A percentile compares a stretch with the other conserved stretches of the same genome.
These are phyloP conservation scores for Acanthosepion esculentum DNA, from an alignment of 2,888 invertebrate species.

Conservation along the genomic window DNA sequence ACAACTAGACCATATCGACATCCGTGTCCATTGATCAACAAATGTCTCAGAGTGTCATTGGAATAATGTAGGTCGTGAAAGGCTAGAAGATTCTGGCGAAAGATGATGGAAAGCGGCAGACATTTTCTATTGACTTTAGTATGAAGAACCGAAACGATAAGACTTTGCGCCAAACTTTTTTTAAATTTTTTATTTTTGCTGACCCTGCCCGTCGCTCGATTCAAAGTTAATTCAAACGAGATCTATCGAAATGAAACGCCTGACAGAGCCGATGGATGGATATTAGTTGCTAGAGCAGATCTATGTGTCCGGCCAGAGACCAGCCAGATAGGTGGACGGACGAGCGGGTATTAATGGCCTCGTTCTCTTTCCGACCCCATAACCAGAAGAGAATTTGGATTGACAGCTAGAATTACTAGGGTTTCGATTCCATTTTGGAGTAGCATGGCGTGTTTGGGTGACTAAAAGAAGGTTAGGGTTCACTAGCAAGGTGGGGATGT, in stretches of 20 bases:
- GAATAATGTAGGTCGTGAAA: too few relatives aligned
- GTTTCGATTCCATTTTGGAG: slow-evolving; percentile 12
- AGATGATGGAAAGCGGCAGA: not conserved
- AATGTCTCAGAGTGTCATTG: too few relatives aligned
- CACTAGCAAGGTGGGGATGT: not conserved
- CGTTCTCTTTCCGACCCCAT: not conserved
- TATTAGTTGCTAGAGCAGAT: not conserved
- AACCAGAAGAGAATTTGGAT: not conserved
- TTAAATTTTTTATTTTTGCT: not conserved
- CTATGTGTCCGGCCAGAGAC: not conserved
- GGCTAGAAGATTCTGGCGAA: too few relatives aligned
- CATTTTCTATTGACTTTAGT: not conserved
- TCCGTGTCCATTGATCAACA: too few relatives aligned
- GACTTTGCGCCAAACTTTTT: not conserved
- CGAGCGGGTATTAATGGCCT: not conserved
- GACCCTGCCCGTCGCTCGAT: not conserved
- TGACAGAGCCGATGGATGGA: not conserved
- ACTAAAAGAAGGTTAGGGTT: not conserved
- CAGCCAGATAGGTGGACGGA: not conserved
- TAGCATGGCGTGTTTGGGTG: not conserved
- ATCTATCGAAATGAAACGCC: not conserved
- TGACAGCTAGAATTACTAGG: not conserved
- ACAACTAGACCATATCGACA: too few relatives aligned
- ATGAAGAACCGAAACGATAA: not conserved
- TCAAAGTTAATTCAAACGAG: not conserved